Base-by-base conservation (phyloP, 2,888 invertebrate genomes). In the Cetonia aurata region DNA sequence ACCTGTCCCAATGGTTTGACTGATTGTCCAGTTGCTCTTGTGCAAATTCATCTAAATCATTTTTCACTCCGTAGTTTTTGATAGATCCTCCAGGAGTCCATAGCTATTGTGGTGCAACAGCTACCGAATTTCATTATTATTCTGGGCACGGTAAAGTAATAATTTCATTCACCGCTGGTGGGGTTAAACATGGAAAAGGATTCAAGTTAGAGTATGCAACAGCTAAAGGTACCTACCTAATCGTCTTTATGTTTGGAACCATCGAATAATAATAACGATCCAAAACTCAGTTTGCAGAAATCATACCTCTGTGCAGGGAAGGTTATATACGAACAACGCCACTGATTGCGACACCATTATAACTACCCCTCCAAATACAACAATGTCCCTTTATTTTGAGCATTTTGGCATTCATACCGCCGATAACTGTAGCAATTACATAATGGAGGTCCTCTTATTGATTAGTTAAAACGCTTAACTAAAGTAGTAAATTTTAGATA, bases 381-480 rank as follows among this genome's bases (percentile, higher is more conserved):
- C 92, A 0, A 88, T 96, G 73, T 90, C 93, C 0, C 77, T 93
- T 0, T 96, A 93, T 79, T 93, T 92, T 78, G 84, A 83, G 59
- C 73, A 80, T 0, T 85, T 91, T 13, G 46, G 31, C n/a, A 46
- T 60, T 6, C 46, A 25, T 13, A n/a, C 60, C 1, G 12, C 1
- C 9, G 3, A 13, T 1, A 25, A 48, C n/a, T 60, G 60, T 8
- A 25, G 25, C 12, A 56, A 53, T 10, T 48, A 17, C 59, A 80
- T 79, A 71, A 68, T 60, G 67, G 80, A 10, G 33, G 55, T n/a
- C n/a, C n/a, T n/a, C n/a, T n/a, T n/a, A n/a, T n/a, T n/a, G n/a
- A n/a, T n/a, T n/a, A n/a, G n/a, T n/a, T n/a, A n/a, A 25, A 25
- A 25, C 25, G 25, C 4, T 25, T 25, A 4, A 4, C 25, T 25